Evolutionary conservation across 2,113 vertebrate genomes (phyloP).

Genomic region (Mormyrus iriodes): DNA sequence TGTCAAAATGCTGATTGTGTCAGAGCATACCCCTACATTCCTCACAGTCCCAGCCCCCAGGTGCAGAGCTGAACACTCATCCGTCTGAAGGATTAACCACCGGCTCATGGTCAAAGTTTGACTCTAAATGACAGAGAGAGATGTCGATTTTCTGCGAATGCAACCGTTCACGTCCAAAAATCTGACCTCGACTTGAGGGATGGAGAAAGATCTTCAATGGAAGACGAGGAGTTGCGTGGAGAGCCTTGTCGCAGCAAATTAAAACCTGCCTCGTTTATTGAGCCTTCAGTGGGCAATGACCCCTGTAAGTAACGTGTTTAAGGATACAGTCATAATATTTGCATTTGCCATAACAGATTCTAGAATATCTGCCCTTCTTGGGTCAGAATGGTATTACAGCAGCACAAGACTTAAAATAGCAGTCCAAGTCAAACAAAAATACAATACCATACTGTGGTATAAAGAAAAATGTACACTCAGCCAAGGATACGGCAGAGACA

Average conservation of each 20-base stretch:
- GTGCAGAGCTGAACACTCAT: neutral
- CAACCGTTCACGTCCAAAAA: neutral
- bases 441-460: neutral
- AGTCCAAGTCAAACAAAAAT: neutral
- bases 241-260: neutral
- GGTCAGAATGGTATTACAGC: neutral
- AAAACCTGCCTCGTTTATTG: neutral
- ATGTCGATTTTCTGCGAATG: neutral
- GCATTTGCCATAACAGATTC: neutral
- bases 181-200: neutral
- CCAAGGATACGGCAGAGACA: neutral
- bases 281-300: neutral
- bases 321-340: constrained; percentile 6
- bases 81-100: neutral
- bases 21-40: neutral
- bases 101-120: neutral
- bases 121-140: neutral
- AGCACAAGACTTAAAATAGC: neutral
- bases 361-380: neutral
- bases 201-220: neutral
- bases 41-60: neutral
- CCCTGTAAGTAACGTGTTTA: neutral
- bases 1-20: neutral
- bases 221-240: neutral
- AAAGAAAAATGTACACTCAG: neutral